These are phyloP conservation scores for Sinocyclocheilus anshuiensis DNA, from an alignment of 2,113 vertebrate species.

Conservation along the genomic window DNA sequence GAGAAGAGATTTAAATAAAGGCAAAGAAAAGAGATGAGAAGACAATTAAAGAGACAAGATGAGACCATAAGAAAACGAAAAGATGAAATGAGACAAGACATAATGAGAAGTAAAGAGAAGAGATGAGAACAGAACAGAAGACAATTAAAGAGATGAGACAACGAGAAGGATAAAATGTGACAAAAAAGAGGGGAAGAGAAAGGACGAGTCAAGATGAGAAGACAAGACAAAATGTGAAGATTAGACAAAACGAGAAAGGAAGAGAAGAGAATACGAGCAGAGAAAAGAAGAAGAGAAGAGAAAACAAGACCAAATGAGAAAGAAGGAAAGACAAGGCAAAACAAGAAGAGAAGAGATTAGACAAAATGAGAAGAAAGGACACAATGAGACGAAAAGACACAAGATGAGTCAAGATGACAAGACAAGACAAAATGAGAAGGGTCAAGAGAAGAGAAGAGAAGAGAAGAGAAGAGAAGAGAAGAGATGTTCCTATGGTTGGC, in stretches of 20 bases:
- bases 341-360: too few relatives aligned
- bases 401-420: too few relatives aligned
- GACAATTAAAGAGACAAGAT: neutral
- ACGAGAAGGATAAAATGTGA: neutral
- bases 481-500: slow-evolving; percentile 59
- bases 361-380: too few relatives aligned
- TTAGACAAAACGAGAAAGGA: too few relatives aligned
- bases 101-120: neutral
- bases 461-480: neutral
- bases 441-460: neutral
- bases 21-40: neutral
- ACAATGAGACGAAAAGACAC: too few relatives aligned
- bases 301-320: too few relatives aligned
- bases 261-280: too few relatives aligned
- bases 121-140: neutral
- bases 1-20: neutral
- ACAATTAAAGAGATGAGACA: neutral
- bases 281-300: too few relatives aligned
- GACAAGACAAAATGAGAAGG: neutral
- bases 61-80: neutral
- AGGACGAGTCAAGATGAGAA: neutral
- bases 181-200: neutral
- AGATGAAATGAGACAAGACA: neutral
- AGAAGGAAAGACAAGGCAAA: too few relatives aligned
- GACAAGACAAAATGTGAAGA: neutral